Base-by-base conservation (phyloP, 2,113 vertebrate species). In the Microtus ochrogaster region DNA sequence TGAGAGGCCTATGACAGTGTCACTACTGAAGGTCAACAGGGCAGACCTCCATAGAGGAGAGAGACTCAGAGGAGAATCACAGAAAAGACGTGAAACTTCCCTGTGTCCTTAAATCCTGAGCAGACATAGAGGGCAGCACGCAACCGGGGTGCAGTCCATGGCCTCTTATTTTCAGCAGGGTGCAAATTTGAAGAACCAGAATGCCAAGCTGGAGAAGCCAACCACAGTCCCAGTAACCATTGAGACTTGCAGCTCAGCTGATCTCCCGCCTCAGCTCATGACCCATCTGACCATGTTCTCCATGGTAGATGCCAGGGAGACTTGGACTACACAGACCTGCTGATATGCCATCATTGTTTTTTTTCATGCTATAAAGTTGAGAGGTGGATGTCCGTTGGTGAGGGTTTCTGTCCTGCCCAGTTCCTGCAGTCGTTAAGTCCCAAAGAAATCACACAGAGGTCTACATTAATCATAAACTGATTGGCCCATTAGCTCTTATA, bases 301-400 rank as follows among this genome's bases (percentile, higher is more conserved):
- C 3, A 19, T 1, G 11, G 14, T n/a, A 41, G 39, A 41, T 14
- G 2, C 5, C 2, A 2, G 10, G 33, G 14, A 47, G 10, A 16
- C 44, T 91, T 83, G 14, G 22, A 24, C 0, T 52, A 30, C 24
- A 12, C 24, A n/a, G 65, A 0, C 8, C 24, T 44, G 26, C 7
- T 83, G 39, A 65, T 39, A 13, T 39, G 14, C 7, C 24, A 61
- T n/a, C 49, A 39, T 63, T 5, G 21, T 49, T 36, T 36, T 11
- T 11, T 49, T 49, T 49, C 2, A 49, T 44, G 44, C 44, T 44
- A 4, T 44, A 44, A 44, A 44, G 44, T 44, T 44, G 44, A 44
- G 44, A 44, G 44, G 44, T 44, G 44, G 44, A 44, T 44, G 44
- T 44, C 44, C 5, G 44, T 44, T 44, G 44, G 44, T 44, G 44